Evolutionary conservation across 1,140 invertebrate genomes (phyloP), one percentile per base, ranked within the genome.

Genomic region (Drosophila willistoni): DNA sequence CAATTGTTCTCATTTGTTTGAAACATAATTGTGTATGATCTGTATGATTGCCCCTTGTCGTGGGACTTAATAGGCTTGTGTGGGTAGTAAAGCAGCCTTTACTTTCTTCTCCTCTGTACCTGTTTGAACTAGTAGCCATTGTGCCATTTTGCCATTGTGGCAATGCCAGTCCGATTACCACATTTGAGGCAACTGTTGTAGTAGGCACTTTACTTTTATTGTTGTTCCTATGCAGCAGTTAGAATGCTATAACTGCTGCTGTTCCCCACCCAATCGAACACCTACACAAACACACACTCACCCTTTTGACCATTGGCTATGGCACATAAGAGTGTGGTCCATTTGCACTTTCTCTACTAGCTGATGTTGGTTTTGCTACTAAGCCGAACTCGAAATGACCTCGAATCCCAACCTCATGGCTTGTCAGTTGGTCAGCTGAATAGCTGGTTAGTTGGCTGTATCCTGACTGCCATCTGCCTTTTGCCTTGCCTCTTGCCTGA

Each of bases 391-490:
- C 44, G 44, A 51, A 51, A 22, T 51, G 44, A 51, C 17, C 44
- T 19, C 9, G 9, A 7, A 22, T 4, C 44, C 44, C 44, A 51
- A 51, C 10, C 44, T 19, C 7, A 51, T 22, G 7, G 44, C 17
- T 19, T 51, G 44, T 51, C 44, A 51, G 44, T 22, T 51, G 44
- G 17, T 51, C 44, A 51, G 44, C 12, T 71, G 68, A 71, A 47
- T 51, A 60, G 73, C 57, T 74, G 82, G 68, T 59, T 72, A 75
- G 77, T 83, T 87, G 72, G 54, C 56, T 55, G 73, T 73, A 68
- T 87, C 77, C 81, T 73, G 69, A 7, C 19, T 51, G 10, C 7
- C 62, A 47, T 59, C 34, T 60, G 44, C 44, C 42, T 34, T 36
- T 13, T 36, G 4, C 29, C 19, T 29, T 25, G 22, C 59, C 33